Base-by-base conservation (phyloP, 1,140 invertebrate genomes). In the Drosophila eugracilis region DNA sequence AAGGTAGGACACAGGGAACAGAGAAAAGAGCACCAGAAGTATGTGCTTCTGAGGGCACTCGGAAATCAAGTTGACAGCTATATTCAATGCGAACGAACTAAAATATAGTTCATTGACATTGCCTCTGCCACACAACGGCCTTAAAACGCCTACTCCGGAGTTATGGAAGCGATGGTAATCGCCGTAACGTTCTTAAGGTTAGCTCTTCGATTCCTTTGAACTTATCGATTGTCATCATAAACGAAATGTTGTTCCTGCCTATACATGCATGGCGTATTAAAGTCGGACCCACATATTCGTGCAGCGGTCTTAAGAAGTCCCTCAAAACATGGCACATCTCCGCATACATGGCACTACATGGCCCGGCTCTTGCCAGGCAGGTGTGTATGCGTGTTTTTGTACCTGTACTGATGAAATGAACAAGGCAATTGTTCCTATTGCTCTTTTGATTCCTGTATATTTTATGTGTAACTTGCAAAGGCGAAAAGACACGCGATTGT, bases 151-250 rank as follows among this genome's bases (percentile, higher is more conserved):
- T n/a, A n/a, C n/a, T n/a, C n/a, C n/a, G n/a, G n/a, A n/a, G n/a
- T n/a, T n/a, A n/a, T n/a, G n/a, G n/a, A n/a, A n/a, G n/a, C n/a
- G n/a, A n/a, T n/a, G n/a, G n/a, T n/a, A 71, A 34, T 45, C 41
- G 24, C 39, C 44, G 36, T 34, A 53, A 60, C 37, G 59, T 26
- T 72, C 39, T 34, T 39, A 30, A 44, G 65, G 59, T 37, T 53
- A 42, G 37, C 32, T 45, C 59, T 62, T 60, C 52, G 66, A 32
- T 54, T 59, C 53, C 59, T 52, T 67, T 58, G 58, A 76, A 86
- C 69, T 86, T 86, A 85, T 85, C 83, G 80, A 85, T 85, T 85
- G 72, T 17, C 60, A 14, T 75, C 55, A 42, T 37, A 55, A 21
- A 7, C 45, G 17, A 58, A 19, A n/a, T 22, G 30, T 49, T 19